These are phyloP conservation scores for Tinea semifulvella DNA, from an alignment of 2,888 invertebrate species.

Conservation along the genomic window DNA sequence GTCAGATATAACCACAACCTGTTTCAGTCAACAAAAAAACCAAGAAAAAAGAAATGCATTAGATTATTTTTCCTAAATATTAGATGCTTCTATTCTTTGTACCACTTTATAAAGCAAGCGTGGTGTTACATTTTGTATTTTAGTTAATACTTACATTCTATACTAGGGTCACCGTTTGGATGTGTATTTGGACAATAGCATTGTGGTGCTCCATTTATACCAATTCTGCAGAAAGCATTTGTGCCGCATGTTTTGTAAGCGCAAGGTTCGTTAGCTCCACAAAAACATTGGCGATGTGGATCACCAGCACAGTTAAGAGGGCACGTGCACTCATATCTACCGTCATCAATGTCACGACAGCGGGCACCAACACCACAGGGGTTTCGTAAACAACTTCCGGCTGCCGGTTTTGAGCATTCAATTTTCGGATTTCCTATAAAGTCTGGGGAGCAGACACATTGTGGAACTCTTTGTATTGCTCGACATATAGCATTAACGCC, in stretches of 20 bases:
- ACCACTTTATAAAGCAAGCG: not conserved
- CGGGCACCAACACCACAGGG: constrained; percentile 87
- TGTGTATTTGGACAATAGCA: constrained; percentile 86
- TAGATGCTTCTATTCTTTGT: not conserved
- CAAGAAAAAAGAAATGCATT: constrained; percentile 9
- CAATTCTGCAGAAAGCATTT: constrained; percentile 82
- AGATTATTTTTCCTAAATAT: not conserved
- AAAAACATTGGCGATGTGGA: constrained; percentile 81
- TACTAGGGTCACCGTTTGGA: constrained; percentile 85
- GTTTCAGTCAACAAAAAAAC: constrained; percentile 4
- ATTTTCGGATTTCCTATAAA: constrained; percentile 83
- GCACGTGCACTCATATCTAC: constrained; percentile 85
- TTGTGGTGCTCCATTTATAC: constrained; percentile 74
- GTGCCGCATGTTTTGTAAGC: constrained; percentile 81
- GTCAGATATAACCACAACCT: too few relatives aligned
- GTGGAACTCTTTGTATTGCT: constrained; percentile 77
- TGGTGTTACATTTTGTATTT: too few relatives aligned
- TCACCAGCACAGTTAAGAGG: constrained; percentile 83
- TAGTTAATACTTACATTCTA: constrained; percentile 76
- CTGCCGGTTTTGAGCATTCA: constrained; percentile 75
- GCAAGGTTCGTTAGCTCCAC: constrained; percentile 80
- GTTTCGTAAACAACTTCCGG: constrained; percentile 79
- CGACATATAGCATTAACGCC: constrained; percentile 88
- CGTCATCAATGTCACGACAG: constrained; percentile 77
- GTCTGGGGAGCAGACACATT: constrained; percentile 84